Base-by-base conservation (phyloP, 2,797 vertebrate species). In the Amphiprion clarkii region DNA sequence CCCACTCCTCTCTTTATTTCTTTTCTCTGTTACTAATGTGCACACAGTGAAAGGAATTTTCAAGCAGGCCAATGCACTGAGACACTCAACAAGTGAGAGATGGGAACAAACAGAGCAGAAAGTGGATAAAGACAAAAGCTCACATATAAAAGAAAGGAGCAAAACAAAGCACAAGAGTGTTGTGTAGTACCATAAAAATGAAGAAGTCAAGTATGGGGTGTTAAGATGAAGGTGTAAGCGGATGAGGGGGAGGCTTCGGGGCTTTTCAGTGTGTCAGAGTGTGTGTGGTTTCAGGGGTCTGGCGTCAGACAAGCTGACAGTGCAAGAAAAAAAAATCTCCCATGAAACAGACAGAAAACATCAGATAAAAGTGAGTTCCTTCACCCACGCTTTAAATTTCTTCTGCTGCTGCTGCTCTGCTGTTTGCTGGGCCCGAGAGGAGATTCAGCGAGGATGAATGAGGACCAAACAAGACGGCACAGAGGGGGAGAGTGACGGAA, bases 241-340 rank as follows among this genome's bases (percentile, higher is more conserved):
- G 14, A 58, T 23, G 42, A 74, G 68, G 51, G 53, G 29, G 68
- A 77, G 54, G 44, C 65, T 64, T 71, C n/a, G 19, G 58, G 57
- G 44, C 27, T 29, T 55, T 55, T 17, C 25, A 55, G 56, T 59
- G 49, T 31, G 64, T 11, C 31, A 31, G 36, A 42, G 68, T 62
- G 52, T 46, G 19, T 49, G 48, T 55, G 64, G 74, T 70, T 86
- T 85, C 25, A 70, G 74, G 63, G 69, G 42, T 74, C 86, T 89
- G 85, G 89, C 70, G 1, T 67, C 63, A 64, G 59, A 87, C 48
- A 58, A 53, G 90, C 89, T 93, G 93, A 93, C 83, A 3, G 55
- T 63, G 85, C 87, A 87, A 84, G 74, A 89, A 83, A 77, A 81
- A 81, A 78, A 76, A 51, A 48, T 60, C 31, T 83, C 74, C 78